phyloP scores from a whole-genome alignment of 2,797 vertebrate genomes.

The Glyptemys insculpta region DNA sequence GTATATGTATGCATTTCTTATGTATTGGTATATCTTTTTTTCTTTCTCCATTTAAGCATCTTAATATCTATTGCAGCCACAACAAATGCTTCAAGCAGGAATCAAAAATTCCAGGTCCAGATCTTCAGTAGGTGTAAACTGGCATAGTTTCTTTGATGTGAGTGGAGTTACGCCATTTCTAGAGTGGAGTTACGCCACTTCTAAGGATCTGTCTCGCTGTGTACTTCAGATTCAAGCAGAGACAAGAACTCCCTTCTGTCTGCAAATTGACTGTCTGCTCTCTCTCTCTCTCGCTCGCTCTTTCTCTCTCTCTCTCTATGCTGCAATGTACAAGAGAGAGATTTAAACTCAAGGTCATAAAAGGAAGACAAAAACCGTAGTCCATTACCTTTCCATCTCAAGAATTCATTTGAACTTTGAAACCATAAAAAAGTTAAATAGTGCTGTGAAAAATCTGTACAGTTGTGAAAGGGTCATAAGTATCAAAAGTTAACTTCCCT shows the following conservation, averaged over 20 bases:
- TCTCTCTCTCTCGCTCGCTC: too few relatives aligned
- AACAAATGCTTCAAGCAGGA: not conserved
- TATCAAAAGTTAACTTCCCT: not conserved
- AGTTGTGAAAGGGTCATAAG: not conserved
- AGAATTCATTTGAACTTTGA: not conserved
- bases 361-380: not conserved
- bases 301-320: not conserved
- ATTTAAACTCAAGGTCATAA: not conserved
- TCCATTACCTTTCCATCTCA: not conserved
- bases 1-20: not conserved
- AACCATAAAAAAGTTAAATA: not conserved
- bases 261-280: not conserved
- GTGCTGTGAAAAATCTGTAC: not conserved
- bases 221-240: not conserved
- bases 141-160: not conserved
- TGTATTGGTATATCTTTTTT: not conserved
- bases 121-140: not conserved
- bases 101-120: not conserved
- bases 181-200: not conserved
- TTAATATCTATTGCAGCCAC: not conserved
- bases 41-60: not conserved
- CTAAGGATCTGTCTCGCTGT: not conserved
- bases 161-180: not conserved
- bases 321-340: not conserved
- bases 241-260: not conserved